Conservation (phyloP, 2,113 vertebrate genomes). For the Sinocyclocheilus rhinocerous region DNA sequence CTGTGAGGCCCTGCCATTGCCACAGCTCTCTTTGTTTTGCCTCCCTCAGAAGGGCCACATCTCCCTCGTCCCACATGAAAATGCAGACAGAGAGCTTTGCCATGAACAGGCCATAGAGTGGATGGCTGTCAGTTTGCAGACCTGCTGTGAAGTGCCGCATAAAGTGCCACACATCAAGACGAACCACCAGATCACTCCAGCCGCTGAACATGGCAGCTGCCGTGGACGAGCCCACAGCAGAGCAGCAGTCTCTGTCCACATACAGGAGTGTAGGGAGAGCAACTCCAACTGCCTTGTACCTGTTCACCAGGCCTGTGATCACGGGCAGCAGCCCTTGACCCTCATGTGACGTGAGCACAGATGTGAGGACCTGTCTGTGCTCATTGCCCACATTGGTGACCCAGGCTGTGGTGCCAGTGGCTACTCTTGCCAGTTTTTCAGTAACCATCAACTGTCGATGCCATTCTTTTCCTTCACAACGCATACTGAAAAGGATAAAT, state of each 20-base stretch:
- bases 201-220: not conserved
- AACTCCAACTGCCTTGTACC: conserved; percentile 22
- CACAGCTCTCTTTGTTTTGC: not conserved
- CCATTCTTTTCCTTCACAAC: not conserved
- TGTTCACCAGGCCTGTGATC: conserved; percentile 7
- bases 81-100: conserved; percentile 39
- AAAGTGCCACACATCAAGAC: no score
- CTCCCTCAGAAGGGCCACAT: conserved; percentile 19
- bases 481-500: not conserved
- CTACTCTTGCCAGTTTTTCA: not conserved
- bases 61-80: conserved; percentile 25
- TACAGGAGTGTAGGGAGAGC: conserved; percentile 44
- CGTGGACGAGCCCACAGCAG: conserved; percentile 7
- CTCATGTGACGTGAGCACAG: conserved; percentile 37
- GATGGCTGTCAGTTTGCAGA: no score
- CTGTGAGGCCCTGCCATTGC: no score
- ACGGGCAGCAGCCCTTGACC: not conserved
- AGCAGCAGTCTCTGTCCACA: conserved; percentile 44
- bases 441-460: not conserved
- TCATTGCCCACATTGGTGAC: no score
- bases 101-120: conserved; percentile 42
- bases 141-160: no score
- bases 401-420: no score
- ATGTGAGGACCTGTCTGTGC: no score
- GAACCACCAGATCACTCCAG: no score